phyloP scores from a whole-genome alignment of 2,113 vertebrate species.

The Leptodactylus fuscus region DNA sequence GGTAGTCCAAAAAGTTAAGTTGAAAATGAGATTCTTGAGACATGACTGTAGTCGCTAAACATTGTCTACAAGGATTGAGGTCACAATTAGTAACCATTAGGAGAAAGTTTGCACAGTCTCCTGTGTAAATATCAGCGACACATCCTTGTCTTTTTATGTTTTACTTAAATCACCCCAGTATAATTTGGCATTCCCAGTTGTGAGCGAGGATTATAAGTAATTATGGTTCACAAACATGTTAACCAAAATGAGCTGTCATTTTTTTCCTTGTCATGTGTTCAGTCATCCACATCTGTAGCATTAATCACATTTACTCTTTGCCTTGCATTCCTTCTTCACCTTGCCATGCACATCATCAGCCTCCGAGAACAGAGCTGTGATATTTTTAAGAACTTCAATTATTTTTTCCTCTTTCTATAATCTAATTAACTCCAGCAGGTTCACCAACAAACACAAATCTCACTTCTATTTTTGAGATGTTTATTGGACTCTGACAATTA shows the following conservation, averaged over 20 bases:
- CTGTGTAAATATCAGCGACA: not conserved
- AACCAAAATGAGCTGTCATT: conserved; percentile 39
- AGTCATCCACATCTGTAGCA: conserved; percentile 29
- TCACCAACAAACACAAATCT: not conserved
- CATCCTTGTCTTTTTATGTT: not conserved
- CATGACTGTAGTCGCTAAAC: not conserved
- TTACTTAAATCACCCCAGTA: not conserved
- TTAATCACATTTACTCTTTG: conserved; percentile 36
- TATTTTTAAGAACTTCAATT: not conserved
- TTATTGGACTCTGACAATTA: conserved; percentile 11
- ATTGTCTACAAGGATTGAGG: not conserved
- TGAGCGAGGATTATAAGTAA: conserved; percentile 23
- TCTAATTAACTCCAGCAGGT: conserved; percentile 26
- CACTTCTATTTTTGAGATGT: not conserved
- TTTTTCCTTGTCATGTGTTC: conserved; percentile 30
- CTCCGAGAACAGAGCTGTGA: not conserved
- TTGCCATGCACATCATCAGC: conserved; percentile 28
- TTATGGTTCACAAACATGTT: conserved; percentile 33
- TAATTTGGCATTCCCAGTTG: not conserved
- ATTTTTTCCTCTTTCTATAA: not conserved
- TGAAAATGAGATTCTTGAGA: no score
- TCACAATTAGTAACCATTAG: not conserved
- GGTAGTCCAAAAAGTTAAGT: not conserved
- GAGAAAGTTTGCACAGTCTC: not conserved
- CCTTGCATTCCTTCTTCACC: conserved; percentile 5